Evolutionary conservation across 2,888 invertebrate genomes (phyloP).

Genomic region (Pycnomerus fuliginosus): DNA sequence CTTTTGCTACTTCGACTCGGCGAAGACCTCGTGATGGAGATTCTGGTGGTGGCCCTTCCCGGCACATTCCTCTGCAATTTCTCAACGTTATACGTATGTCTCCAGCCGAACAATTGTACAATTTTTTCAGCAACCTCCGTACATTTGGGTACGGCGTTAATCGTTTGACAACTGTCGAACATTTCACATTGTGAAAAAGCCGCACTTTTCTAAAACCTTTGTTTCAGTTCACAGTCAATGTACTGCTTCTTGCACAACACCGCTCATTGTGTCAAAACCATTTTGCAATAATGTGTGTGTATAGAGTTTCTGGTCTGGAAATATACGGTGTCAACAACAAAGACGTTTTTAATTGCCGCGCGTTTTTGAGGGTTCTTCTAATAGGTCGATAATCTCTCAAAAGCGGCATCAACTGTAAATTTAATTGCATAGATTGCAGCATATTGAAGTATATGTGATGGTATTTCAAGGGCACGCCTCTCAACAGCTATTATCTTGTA

Average conservation of each 20-base stretch:
- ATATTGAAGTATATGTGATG: constrained; percentile 15
- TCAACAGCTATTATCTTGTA: too few species aligned
- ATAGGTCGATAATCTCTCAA: too few species aligned
- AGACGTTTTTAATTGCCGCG: too few species aligned
- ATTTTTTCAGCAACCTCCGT: constrained; percentile 76
- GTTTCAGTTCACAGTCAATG: too few species aligned
- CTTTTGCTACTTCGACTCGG: constrained; percentile 21
- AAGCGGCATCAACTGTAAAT: too few species aligned
- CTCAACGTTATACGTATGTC: constrained; percentile 78
- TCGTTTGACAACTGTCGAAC: constrained; percentile 46
- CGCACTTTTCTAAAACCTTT: too few species aligned
- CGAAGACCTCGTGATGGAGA: constrained; percentile 52
- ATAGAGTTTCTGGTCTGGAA: too few species aligned
- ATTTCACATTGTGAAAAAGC: constrained; percentile 40
- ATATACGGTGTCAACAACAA: too few species aligned
- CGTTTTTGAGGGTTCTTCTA: too few species aligned
- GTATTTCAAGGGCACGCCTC: constrained; percentile 18
- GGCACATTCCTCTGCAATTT: constrained; percentile 67
- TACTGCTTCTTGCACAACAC: too few species aligned
- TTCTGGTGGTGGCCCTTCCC: constrained; percentile 55
- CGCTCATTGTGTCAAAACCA: too few species aligned
- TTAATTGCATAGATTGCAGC: too few species aligned
- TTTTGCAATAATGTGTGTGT: constrained; percentile 4
- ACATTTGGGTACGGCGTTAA: constrained; percentile 59
- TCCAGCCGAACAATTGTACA: constrained; percentile 75